A percentile compares a stretch with the other conserved stretches of the same genome.
These are phyloP conservation scores for Hydrocynus forskahlii DNA, from an alignment of 2,797 vertebrate genomes.

Conservation along the genomic window DNA sequence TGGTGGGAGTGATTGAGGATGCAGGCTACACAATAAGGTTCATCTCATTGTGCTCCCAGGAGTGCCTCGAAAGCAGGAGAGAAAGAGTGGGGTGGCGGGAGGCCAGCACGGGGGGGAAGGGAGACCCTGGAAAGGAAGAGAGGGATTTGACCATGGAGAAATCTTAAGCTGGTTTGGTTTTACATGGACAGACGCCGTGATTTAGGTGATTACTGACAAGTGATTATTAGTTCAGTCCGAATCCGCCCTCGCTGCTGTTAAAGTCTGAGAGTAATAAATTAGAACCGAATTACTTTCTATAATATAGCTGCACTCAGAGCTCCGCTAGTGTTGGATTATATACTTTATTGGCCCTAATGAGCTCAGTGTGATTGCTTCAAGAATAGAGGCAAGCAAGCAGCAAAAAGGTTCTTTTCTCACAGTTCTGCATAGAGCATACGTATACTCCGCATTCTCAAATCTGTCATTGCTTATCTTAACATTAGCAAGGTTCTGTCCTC, in stretches of 20 bases:
- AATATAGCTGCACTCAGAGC: not conserved
- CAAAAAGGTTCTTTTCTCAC: too few species aligned
- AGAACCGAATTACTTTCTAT: not conserved
- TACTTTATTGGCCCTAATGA: too few species aligned
- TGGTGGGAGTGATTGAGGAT: not conserved
- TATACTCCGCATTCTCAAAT: too few species aligned
- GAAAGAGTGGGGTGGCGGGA: not conserved
- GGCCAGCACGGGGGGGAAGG: not conserved
- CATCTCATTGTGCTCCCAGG: conserved; percentile 11
- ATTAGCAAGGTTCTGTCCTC: too few species aligned
- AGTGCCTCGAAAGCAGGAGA: not conserved
- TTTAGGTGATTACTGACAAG: not conserved
- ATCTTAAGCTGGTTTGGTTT: not conserved
- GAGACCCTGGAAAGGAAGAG: not conserved
- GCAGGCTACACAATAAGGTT: conserved; percentile 1
- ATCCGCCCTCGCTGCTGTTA: not conserved
- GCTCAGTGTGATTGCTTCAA: too few species aligned
- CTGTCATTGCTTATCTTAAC: too few species aligned
- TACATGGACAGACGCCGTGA: not conserved
- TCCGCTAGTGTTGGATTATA: not conserved
- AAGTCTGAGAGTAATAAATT: not conserved
- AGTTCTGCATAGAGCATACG: too few species aligned
- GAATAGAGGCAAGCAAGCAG: too few species aligned
- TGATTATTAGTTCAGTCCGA: not conserved
- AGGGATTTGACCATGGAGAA: not conserved